phyloP scores from a whole-genome alignment of 1,140 invertebrate species.

The Helicoverpa zea region DNA sequence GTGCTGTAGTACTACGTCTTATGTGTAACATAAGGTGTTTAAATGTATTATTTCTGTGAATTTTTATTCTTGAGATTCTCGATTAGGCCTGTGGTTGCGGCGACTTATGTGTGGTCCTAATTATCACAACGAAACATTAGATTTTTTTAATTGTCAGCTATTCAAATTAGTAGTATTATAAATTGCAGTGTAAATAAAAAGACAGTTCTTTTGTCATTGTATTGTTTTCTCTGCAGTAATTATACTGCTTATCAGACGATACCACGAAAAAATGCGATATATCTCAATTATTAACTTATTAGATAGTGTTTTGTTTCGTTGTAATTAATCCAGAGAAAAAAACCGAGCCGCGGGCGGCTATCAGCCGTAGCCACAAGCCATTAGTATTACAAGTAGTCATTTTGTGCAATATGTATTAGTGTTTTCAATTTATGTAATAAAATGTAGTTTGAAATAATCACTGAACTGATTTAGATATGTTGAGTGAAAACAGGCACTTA shows the following conservation, averaged over 20 bases:
- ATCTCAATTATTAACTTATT: too few species aligned
- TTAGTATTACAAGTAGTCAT: slow-evolving; percentile 2
- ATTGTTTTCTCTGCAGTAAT: too few species aligned
- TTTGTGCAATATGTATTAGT: slow-evolving; percentile 29
- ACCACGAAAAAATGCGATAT: too few species aligned
- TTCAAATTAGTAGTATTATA: too few species aligned
- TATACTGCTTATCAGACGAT: too few species aligned
- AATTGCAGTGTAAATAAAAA: too few species aligned
- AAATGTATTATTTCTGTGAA: background rate
- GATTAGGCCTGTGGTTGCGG: background rate
- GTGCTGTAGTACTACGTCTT: background rate
- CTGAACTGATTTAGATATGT: background rate
- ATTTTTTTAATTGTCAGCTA: too few species aligned
- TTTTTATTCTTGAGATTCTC: background rate
- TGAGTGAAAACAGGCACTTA: slow-evolving; percentile 30
- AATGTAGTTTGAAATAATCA: slow-evolving; percentile 12
- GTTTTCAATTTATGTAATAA: slow-evolving; percentile 23
- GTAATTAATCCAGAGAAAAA: background rate
- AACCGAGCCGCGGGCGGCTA: background rate
- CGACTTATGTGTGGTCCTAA: background rate
- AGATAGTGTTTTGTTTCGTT: too few species aligned
- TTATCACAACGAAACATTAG: too few species aligned
- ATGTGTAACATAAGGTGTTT: slow-evolving; percentile 3
- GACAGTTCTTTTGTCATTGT: too few species aligned
- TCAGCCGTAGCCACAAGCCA: background rate